These are phyloP conservation scores for Microhierax caerulescens DNA, from an alignment of 2,797 vertebrate genomes.

Conservation along the genomic window DNA sequence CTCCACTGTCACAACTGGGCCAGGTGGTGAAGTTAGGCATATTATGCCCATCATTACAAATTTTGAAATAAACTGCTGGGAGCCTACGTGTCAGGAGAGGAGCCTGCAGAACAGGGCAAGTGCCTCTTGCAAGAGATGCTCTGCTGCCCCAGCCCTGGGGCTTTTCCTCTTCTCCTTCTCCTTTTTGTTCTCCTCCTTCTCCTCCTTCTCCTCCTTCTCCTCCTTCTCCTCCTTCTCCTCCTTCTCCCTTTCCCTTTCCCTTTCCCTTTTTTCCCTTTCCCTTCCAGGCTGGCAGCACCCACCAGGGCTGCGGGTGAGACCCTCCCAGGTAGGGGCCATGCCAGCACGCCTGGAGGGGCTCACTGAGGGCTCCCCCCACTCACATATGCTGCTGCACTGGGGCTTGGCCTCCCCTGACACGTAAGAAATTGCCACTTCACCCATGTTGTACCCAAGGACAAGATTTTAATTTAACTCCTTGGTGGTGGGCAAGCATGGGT, in stretches of 20 bases:
- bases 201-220: no score
- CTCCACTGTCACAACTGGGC: background rate
- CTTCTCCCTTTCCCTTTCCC: no score
- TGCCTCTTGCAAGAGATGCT: background rate
- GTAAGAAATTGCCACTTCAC: background rate
- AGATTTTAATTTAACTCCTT: background rate
- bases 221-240: no score
- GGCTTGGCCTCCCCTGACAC: background rate
- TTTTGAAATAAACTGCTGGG: background rate
- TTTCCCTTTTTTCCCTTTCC: background rate
- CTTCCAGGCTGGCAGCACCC: background rate
- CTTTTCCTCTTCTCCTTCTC: no score
- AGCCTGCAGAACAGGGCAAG: background rate
- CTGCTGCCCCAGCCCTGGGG: background rate
- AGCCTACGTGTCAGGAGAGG: background rate
- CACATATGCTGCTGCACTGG: rapidly evolving
- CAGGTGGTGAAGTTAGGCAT: background rate
- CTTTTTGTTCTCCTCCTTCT: no score
- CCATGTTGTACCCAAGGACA: background rate
- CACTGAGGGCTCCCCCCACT: rapidly evolving
- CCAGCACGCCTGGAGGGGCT: background rate
- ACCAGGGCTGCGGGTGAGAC: background rate
- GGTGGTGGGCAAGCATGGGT: rapidly evolving
- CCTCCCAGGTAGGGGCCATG: rapidly evolving
- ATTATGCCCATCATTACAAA: background rate